Conservation (phyloP, 2,113 vertebrate species). For the Piaya cayana region DNA sequence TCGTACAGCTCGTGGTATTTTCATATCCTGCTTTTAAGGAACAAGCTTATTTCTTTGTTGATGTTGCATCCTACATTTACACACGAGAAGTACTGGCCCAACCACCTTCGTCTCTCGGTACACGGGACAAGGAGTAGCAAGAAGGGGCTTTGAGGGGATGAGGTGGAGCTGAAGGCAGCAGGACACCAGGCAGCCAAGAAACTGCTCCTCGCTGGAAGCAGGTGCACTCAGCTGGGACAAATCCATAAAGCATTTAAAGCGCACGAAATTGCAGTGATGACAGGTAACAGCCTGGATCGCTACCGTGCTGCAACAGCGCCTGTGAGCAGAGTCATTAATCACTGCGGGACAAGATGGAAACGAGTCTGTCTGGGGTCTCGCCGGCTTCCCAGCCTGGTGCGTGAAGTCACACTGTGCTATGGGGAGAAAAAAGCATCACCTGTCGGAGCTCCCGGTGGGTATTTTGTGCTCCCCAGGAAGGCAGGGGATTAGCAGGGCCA, state of each 20-base stretch:
- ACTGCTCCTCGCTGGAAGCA: conserved; percentile 11
- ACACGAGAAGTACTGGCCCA: background rate
- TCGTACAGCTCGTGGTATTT: background rate
- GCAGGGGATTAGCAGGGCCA: background rate
- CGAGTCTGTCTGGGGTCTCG: background rate
- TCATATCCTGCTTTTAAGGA: background rate
- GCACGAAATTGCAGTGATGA: background rate
- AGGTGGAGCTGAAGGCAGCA: background rate
- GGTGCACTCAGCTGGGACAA: conserved; percentile 27
- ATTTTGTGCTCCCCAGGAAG: background rate
- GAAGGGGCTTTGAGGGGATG: background rate
- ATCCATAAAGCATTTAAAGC: background rate
- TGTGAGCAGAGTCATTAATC: conserved; percentile 23
- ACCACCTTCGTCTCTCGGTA: background rate
- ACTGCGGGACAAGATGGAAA: background rate
- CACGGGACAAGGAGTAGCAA: background rate
- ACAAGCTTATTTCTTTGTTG: background rate
- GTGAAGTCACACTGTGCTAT: background rate
- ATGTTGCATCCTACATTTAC: background rate
- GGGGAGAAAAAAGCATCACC: background rate
- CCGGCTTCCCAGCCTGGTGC: background rate
- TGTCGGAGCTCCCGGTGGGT: accelerated
- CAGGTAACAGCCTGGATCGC: conserved; percentile 4
- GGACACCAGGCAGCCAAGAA: background rate
- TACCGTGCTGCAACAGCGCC: background rate